Percentiles rank a stretch among this genome's conserved stretches.
Evolutionary conservation across 2,888 invertebrate species (phyloP).

Genomic region (Physocephala rufipes): DNA sequence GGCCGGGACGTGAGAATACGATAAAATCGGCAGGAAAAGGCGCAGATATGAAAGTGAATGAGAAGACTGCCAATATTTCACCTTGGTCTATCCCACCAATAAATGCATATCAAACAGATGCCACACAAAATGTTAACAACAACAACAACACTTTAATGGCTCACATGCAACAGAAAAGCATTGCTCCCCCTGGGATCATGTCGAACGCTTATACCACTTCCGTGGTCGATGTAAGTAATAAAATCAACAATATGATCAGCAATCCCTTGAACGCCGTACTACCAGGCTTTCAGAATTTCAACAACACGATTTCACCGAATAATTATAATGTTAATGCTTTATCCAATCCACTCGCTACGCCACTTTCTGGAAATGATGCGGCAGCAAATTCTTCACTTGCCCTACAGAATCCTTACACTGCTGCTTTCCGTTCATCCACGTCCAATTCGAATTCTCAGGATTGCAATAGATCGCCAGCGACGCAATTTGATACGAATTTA

Average conservation of each 20-base stretch:
- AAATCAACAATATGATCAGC: neutral
- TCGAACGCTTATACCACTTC: slow-evolving; percentile 38
- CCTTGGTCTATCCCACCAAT: slow-evolving; percentile 41
- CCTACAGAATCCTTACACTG: slow-evolving; percentile 53
- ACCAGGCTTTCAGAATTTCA: slow-evolving; percentile 2
- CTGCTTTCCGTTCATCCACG: slow-evolving; percentile 41
- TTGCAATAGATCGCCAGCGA: slow-evolving; percentile 31
- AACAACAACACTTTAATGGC: slow-evolving; percentile 9
- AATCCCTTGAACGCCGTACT: neutral
- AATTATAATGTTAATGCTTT: slow-evolving; percentile 52
- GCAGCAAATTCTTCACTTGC: slow-evolving; percentile 46
- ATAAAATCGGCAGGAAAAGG: neutral
- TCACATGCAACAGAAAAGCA: neutral
- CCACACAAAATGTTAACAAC: slow-evolving; percentile 8
- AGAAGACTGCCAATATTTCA: slow-evolving; percentile 34
- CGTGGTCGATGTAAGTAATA: neutral
- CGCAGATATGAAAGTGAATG: slow-evolving; percentile 17
- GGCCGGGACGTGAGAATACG: slow-evolving; percentile 10
- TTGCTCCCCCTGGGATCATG: slow-evolving; percentile 1
- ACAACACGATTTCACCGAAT: slow-evolving; percentile 36
- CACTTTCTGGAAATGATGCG: slow-evolving; percentile 32
- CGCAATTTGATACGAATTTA: slow-evolving; percentile 26
- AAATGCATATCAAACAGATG: slow-evolving; percentile 43
- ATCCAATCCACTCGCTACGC: slow-evolving; percentile 32
- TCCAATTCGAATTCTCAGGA: slow-evolving; percentile 40